Evolutionary conservation across 2,888 invertebrate genomes (phyloP).

Genomic region (Panzeria rudis): DNA sequence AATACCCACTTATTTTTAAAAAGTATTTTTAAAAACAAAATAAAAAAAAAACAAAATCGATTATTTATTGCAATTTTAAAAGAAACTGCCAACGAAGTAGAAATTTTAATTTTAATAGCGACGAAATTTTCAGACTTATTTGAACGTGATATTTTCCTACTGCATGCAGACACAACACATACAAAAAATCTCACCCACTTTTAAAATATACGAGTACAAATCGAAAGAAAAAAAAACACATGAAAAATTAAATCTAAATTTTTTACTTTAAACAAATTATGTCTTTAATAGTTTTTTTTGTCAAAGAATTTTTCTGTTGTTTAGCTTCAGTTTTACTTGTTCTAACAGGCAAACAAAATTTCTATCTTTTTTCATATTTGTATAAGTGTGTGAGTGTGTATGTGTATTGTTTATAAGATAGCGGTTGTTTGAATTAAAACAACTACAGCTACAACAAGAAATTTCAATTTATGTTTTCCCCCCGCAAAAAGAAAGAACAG

Average conservation of each 20-base stretch:
- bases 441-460: conserved; percentile 11
- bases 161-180: background rate
- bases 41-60: conserved; percentile 3
- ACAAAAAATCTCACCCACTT: conserved; percentile 37
- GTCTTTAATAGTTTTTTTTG: conserved; percentile 35
- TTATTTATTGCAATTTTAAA: conserved; percentile 18
- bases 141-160: background rate
- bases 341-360: conserved; percentile 61
- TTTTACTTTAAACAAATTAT: conserved; percentile 54
- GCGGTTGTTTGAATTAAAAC: conserved; percentile 57
- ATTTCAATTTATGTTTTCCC: conserved; percentile 27
- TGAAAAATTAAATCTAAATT: conserved; percentile 21
- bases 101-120: background rate
- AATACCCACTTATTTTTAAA: background rate
- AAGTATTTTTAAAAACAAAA: background rate
- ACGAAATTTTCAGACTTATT: background rate
- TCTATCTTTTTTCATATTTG: conserved; percentile 12
- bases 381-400: background rate
- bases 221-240: background rate
- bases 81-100: background rate
- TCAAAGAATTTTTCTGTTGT: conserved; percentile 24
- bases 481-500: conserved; percentile 25
- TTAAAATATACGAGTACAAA: conserved; percentile 9
- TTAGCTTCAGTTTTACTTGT: conserved; percentile 34
- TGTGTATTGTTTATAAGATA: conserved; percentile 38